Conservation (phyloP, 2,797 vertebrate species). For the Lacerta agilis region DNA sequence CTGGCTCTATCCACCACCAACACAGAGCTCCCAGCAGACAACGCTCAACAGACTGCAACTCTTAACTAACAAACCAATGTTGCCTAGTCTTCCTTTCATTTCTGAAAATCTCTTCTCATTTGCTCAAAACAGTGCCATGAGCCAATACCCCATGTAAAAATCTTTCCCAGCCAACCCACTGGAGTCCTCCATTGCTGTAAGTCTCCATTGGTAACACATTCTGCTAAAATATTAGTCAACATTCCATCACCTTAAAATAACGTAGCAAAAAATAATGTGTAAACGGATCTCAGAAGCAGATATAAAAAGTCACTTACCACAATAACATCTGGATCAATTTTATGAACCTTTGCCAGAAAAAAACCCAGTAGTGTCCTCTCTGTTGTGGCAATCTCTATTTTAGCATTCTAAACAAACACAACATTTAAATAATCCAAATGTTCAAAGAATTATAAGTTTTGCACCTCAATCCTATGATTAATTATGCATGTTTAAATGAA, state of each 20-base stretch:
- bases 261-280: not conserved
- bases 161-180: not conserved
- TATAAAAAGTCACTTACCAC: constrained; percentile 87
- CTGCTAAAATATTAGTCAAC: not conserved
- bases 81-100: too few species aligned
- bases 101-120: not conserved
- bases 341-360: constrained; percentile 97
- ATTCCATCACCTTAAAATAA: not conserved
- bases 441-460: not conserved
- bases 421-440: constrained; percentile 55
- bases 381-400: constrained; percentile 91
- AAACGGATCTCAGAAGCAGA: not conserved
- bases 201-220: not conserved
- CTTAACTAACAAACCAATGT: too few species aligned
- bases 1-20: too few species aligned
- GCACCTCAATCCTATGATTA: not conserved
- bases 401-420: constrained; percentile 85
- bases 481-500: not conserved
- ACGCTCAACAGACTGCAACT: too few species aligned
- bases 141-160: not conserved
- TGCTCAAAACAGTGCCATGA: not conserved
- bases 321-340: constrained; percentile 95
- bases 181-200: not conserved
- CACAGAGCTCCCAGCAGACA: too few species aligned
- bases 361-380: constrained; percentile 94